phyloP scores from a whole-genome alignment of 2,113 vertebrate species.

The Chascanopsetta lugubris region DNA sequence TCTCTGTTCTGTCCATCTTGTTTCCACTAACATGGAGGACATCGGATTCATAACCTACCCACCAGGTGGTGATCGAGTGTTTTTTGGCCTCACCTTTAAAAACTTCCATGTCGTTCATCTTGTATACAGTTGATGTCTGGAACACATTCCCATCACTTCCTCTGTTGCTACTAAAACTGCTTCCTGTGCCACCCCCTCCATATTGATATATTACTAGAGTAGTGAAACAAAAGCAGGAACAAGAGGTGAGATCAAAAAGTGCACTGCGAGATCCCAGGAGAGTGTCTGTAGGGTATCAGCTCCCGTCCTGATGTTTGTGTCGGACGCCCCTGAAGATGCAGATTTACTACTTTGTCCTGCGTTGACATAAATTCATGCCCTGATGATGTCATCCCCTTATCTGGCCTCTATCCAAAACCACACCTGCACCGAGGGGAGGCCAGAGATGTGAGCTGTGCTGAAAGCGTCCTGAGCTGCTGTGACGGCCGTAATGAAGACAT shows the following conservation, averaged over 20 bases:
- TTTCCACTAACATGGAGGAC: no score
- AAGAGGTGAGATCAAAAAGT: neutral
- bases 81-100: no score
- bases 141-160: neutral
- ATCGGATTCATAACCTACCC: no score
- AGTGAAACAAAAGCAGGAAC: constrained; percentile 2
- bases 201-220: neutral
- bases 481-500: constrained; percentile 67
- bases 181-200: neutral
- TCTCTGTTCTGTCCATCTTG: no score
- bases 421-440: constrained; percentile 56
- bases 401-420: constrained; percentile 46
- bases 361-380: constrained; percentile 41
- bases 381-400: constrained; percentile 53
- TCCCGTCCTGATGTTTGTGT: neutral
- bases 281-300: constrained; percentile 1
- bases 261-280: neutral
- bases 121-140: neutral
- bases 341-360: constrained; percentile 35
- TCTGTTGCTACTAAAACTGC: neutral
- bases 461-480: constrained; percentile 44
- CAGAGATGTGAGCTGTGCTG: constrained; percentile 32
- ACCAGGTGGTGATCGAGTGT: no score
- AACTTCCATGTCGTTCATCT: no score
- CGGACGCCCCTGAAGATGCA: constrained; percentile 13